Evolutionary conservation across 2,888 invertebrate species (phyloP).

Genomic region (Hirtodrosophila histrioides): DNA sequence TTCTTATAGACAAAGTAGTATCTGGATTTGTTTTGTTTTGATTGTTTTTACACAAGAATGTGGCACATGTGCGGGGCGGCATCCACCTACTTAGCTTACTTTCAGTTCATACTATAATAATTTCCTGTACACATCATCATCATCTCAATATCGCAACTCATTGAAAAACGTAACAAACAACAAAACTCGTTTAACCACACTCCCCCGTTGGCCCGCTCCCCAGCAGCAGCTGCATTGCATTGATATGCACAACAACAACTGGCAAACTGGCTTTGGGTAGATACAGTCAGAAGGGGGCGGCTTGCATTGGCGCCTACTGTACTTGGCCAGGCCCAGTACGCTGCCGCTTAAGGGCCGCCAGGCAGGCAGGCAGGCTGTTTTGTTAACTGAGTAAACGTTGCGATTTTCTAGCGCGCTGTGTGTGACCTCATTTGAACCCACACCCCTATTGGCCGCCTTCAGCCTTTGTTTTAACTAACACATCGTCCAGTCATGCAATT

Average conservation of each 20-base stretch:
- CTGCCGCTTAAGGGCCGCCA: conserved; percentile 29
- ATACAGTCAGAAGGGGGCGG: conserved; percentile 19
- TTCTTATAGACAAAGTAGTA: conserved; percentile 33
- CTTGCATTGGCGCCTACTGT: conserved; percentile 65
- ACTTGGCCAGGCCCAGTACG: conserved; percentile 33
- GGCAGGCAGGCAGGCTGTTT: neutral
- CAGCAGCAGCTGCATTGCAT: conserved; percentile 38
- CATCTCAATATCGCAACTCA: conserved; percentile 32
- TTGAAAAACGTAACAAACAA: conserved; percentile 65
- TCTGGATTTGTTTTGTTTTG: neutral
- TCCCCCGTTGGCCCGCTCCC: conserved; percentile 7
- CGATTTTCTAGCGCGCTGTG: conserved; percentile 43
- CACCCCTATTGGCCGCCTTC: conserved; percentile 21
- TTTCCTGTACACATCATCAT: conserved; percentile 27
- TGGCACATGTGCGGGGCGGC: conserved; percentile 12
- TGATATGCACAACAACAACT: conserved; percentile 66
- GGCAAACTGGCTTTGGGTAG: conserved; percentile 35
- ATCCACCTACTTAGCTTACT: conserved; percentile 13
- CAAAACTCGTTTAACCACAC: conserved; percentile 58
- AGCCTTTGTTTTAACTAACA: conserved; percentile 5
- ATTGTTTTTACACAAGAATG: neutral
- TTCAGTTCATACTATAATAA: conserved; percentile 29
- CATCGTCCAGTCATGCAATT: conserved; percentile 30
- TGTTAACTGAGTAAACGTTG: conserved; percentile 18
- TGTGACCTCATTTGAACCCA: conserved; percentile 67